Evolutionary conservation across 2,113 vertebrate genomes (phyloP).

Genomic region (Oryzias curvinotus): DNA sequence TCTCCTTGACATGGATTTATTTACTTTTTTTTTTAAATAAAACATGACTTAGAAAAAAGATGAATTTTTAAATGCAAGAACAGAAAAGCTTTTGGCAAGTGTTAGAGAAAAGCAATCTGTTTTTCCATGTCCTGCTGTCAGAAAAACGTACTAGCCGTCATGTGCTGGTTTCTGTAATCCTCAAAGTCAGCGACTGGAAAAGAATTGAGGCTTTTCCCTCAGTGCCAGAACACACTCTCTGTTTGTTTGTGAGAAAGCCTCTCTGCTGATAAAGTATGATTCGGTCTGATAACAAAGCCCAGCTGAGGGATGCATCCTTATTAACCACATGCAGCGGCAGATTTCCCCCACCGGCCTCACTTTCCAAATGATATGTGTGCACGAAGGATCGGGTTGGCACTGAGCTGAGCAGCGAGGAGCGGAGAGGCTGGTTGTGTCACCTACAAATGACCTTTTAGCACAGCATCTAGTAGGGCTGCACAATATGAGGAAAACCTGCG

Average conservation of each 20-base stretch:
- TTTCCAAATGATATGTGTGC: slow-evolving; percentile 24
- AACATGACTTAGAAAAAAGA: slow-evolving; percentile 44
- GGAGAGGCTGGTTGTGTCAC: slow-evolving; percentile 5
- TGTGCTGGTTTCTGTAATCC: slow-evolving; percentile 3
- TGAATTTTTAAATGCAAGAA: slow-evolving; percentile 50
- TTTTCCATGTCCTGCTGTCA: background rate
- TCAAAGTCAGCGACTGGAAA: slow-evolving; percentile 8
- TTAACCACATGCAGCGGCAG: slow-evolving; percentile 24
- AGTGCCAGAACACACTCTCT: background rate
- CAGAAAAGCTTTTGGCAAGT: slow-evolving; percentile 13
- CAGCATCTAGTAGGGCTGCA: too few species aligned
- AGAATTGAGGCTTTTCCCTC: slow-evolving; percentile 14
- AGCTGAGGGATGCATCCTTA: slow-evolving; percentile 19
- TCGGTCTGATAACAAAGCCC: slow-evolving; percentile 31
- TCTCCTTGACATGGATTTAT: slow-evolving; percentile 29
- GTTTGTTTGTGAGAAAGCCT: slow-evolving; percentile 35
- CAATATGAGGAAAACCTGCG: too few species aligned
- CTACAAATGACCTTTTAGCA: slow-evolving; percentile 14
- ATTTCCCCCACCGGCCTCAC: slow-evolving; percentile 4
- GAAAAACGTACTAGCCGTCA: slow-evolving; percentile 1
- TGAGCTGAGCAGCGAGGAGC: slow-evolving; percentile 1
- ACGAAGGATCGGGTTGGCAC: slow-evolving; percentile 3
- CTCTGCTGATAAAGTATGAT: slow-evolving; percentile 26
- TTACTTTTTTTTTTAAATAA: slow-evolving; percentile 59
- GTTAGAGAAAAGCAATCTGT: slow-evolving; percentile 4